Percentiles rank a stretch among this genome's conserved stretches.
phyloP scores from a whole-genome alignment of 1,140 invertebrate genomes.

The Drosophila orosa region DNA sequence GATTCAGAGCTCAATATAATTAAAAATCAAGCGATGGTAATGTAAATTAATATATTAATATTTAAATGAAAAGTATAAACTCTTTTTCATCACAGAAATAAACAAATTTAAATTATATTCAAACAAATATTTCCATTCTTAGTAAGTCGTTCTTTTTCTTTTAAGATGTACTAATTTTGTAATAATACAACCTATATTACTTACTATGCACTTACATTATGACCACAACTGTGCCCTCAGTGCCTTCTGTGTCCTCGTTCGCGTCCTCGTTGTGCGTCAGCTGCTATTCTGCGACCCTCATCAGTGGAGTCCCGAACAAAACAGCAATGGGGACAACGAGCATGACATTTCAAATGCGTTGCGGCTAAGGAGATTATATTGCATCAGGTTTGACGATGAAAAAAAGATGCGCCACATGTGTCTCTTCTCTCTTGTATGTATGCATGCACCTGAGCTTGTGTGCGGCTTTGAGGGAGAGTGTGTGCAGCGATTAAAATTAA shows the following conservation, averaged over 20 bases:
- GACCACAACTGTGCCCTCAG: constrained; percentile 8
- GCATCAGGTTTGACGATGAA: constrained; percentile 48
- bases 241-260: constrained; percentile 21
- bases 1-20: too few relatives aligned
- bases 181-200: background rate
- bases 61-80: too few relatives aligned
- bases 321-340: constrained; percentile 53
- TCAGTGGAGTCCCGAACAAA: constrained; percentile 68
- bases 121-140: too few relatives aligned
- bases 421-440: constrained; percentile 30
- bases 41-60: too few relatives aligned
- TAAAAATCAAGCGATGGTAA: too few relatives aligned
- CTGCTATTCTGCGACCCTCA: constrained; percentile 68
- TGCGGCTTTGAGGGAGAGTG: background rate
- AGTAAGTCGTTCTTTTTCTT: background rate
- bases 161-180: background rate
- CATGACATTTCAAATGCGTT: constrained; percentile 57
- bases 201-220: background rate
- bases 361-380: constrained; percentile 58
- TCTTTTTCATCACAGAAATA: too few relatives aligned
- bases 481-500: constrained; percentile 41
- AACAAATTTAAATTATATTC: too few relatives aligned
- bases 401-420: constrained; percentile 53
- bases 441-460: constrained; percentile 2
- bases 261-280: constrained; percentile 61